phyloP scores from a whole-genome alignment of 2,113 vertebrate genomes.

The Dolichallabes microphthalmus region DNA sequence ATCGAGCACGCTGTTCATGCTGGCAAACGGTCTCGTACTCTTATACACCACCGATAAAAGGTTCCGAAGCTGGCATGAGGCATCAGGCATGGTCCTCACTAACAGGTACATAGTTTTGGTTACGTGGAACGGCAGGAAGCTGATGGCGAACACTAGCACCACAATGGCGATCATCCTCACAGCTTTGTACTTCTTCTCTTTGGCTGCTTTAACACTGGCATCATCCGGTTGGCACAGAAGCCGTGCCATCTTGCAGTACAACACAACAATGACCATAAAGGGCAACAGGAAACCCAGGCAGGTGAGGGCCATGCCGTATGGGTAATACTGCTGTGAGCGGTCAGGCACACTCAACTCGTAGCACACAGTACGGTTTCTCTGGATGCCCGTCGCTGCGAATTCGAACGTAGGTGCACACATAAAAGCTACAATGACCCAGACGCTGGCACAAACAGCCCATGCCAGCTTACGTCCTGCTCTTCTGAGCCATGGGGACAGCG shows the following conservation, averaged over 20 bases:
- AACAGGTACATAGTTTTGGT: slow-evolving; percentile 92
- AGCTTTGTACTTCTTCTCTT: slow-evolving; percentile 82
- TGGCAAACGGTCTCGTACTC: slow-evolving; percentile 89
- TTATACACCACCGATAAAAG: slow-evolving; percentile 88
- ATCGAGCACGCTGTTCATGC: slow-evolving; percentile 93
- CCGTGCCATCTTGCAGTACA: slow-evolving; percentile 85
- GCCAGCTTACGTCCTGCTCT: slow-evolving; percentile 79
- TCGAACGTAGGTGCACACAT: slow-evolving; percentile 87
- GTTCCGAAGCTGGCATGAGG: slow-evolving; percentile 75
- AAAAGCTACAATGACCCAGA: slow-evolving; percentile 78
- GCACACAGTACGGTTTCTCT: slow-evolving; percentile 93
- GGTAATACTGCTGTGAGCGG: slow-evolving; percentile 78
- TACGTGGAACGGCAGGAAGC: slow-evolving; percentile 93
- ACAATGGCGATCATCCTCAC: slow-evolving; percentile 88
- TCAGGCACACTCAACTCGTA: slow-evolving; percentile 85
- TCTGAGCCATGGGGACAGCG: slow-evolving; percentile 84
- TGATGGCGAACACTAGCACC: slow-evolving; percentile 82
- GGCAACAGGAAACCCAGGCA: slow-evolving; percentile 86
- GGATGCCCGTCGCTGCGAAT: slow-evolving; percentile 84
- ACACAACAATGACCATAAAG: slow-evolving; percentile 81
- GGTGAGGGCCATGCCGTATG: slow-evolving; percentile 90
- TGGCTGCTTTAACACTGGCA: slow-evolving; percentile 59
- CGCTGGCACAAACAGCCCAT: slow-evolving; percentile 78
- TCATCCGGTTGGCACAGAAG: slow-evolving; percentile 79
- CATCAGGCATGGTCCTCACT: slow-evolving; percentile 67